These are phyloP conservation scores for Diadromus collaris DNA, from an alignment of 2,888 invertebrate genomes.

Conservation along the genomic window DNA sequence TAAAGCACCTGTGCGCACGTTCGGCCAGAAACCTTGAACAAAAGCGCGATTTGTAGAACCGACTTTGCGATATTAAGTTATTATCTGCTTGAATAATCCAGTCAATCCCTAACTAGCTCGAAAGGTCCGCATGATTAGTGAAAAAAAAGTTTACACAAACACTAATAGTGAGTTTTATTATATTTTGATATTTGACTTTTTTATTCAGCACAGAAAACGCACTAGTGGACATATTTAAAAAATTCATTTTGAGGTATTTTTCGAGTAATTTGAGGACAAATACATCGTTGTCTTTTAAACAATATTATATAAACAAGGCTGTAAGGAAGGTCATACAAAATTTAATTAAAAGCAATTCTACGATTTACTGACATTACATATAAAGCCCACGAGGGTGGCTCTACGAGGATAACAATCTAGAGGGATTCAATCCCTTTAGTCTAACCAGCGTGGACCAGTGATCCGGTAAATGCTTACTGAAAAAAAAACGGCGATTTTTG, in stretches of 20 bases:
- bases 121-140: not conserved
- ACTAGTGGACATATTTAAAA: not conserved
- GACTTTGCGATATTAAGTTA: conserved; percentile 20
- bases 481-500: not conserved
- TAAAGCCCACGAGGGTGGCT: not conserved
- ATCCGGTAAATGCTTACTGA: not conserved
- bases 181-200: not conserved
- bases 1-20: conserved; percentile 25
- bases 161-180: not conserved
- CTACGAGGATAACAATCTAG: not conserved
- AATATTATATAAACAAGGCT: not conserved
- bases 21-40: conserved; percentile 26
- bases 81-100: not conserved
- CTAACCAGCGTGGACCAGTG: not conserved
- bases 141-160: not conserved
- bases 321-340: not conserved
- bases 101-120: not conserved
- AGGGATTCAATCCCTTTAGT: not conserved
- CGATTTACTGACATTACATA: not conserved
- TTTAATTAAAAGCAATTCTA: not conserved
- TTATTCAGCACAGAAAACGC: not conserved
- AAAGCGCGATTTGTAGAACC: conserved; percentile 39
- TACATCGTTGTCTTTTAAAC: not conserved
- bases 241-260: not conserved
- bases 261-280: not conserved